Evolutionary conservation across 2,888 invertebrate species (phyloP), one percentile per base, ranked within the genome.

Genomic region (Calephelis perditalis): DNA sequence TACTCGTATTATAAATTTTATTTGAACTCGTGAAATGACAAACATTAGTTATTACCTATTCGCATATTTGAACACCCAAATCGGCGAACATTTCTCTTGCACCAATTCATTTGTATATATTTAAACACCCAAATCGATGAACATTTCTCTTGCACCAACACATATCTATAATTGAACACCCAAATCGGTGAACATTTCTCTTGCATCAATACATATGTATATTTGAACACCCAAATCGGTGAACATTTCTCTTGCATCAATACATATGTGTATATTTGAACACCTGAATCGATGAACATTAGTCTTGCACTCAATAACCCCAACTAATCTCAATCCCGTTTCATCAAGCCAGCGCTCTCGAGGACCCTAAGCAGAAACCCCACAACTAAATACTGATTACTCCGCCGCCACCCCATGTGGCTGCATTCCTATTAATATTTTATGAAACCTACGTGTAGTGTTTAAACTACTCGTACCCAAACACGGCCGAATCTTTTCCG

Each of bases 351-450:
- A 12, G 12, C 15, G 26, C 49, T 15, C 49, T 62, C 62, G 47
- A 59, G 60, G 62, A 61, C 69, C 68, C 69, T 65, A 69, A 68
- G 61, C 49, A 59, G 60, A 67, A 68, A 62, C 71, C 71, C 70
- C 69, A 62, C 65, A 68, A 67, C 68, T 71, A 79, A 74, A 77
- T 71, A 74, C 76, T 74, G 69, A 73, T 73, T 75, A 75, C 71
- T 71, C 65, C 62, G 71, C 69, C 61, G 63, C 52, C 52, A 62
- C 61, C 65, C 69, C 65, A 76, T 75, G 75, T 70, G 71, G 79
- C 66, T 63, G 81, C 83, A 82, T 79, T 78, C 78, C 78, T 79
- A 83, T 87, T 86, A 86, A 87, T 86, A 86, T 85, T 87, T 83
- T 81, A 86, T 81, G 77, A 77, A 75, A 75, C 77, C 74, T 77